These are phyloP conservation scores for Trachymyrmex cornetzi DNA, from an alignment of 1,140 invertebrate species.

Conservation along the genomic window DNA sequence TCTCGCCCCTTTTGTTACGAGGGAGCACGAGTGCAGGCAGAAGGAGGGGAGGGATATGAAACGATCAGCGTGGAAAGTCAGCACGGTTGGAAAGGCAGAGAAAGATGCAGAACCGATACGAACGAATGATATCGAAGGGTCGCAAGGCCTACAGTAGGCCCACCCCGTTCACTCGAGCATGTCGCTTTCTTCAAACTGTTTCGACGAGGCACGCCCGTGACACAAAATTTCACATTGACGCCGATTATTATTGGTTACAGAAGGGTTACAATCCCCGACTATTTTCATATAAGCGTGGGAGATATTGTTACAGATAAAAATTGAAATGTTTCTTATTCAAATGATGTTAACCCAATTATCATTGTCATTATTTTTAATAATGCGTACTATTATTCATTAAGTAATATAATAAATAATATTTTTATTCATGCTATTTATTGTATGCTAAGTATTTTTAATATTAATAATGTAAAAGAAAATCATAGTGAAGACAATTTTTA, in stretches of 20 bases:
- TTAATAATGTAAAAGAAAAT: neutral
- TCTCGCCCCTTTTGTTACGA: conserved; percentile 63
- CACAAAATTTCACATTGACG: conserved; percentile 28
- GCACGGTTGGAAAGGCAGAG: neutral
- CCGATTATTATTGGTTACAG: conserved; percentile 27
- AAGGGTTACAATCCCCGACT: conserved; percentile 3
- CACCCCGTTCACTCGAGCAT: conserved; percentile 29
- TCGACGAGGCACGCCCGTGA: conserved; percentile 25
- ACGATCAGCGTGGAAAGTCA: conserved; percentile 36
- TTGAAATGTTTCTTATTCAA: neutral
- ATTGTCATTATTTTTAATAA: neutral
- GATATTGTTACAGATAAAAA: neutral
- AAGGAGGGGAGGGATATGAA: neutral
- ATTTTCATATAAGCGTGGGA: conserved; percentile 4
- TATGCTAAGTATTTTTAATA: neutral
- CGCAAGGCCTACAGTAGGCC: conserved; percentile 11
- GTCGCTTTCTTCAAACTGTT: conserved; percentile 15
- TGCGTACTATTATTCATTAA: neutral
- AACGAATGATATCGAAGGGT: conserved; percentile 35
- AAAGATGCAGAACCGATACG: conserved; percentile 19
- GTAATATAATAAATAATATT: neutral
- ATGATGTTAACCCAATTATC: neutral
- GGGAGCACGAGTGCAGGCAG: conserved; percentile 5
- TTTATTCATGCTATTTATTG: neutral
- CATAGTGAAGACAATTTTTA: neutral